Base-by-base conservation (phyloP, 2,888 invertebrate species). In the Hedya salicella region DNA sequence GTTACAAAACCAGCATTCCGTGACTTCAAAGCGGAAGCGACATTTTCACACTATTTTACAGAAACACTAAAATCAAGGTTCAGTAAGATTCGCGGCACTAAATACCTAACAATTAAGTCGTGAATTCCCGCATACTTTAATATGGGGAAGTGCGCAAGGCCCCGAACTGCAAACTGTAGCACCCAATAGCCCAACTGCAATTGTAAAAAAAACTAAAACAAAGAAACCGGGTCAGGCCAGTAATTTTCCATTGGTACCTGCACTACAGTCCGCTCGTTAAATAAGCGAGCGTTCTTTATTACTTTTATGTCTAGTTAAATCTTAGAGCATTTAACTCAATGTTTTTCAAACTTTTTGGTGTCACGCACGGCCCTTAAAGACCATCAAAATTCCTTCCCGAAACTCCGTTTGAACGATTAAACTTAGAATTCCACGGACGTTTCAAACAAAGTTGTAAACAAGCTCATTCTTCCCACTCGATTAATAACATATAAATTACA, bases 191-290 rank as follows among this genome's bases (percentile, higher is more conserved):
- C 72, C 70, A 71, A 71, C 53, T 72, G 73, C 59, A 53, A 71
- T 68, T 69, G 74, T 77, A 79, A 82, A 82, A 83, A n/a, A 82
- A 77, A 77, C 78, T 78, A 73, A 82, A 76, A 83, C 82, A 83
- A 83, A 83, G 86, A 83, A 87, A 84, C 84, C 78, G 84, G 87
- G 88, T 84, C 88, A 82, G 70, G 68, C 70, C 77, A 72, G 81
- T 82, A 79, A 81, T 85, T 82, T 82, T 84, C 86, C 86, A 85
- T 79, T 82, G 75, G 74, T 77, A 74, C 70, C 73, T 78, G 75
- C 77, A 78, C 62, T 79, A 74, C 39, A 68, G 60, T 59, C 11
- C 72, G 57, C 71, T 71, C 81, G 59, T 71, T 74, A 56, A 69
- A 72, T 50, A 21, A 50, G 1, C 30, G 65, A 79, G 82, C 75